Base-by-base conservation (phyloP, 2,888 invertebrate species). In the Lottia scabra region DNA sequence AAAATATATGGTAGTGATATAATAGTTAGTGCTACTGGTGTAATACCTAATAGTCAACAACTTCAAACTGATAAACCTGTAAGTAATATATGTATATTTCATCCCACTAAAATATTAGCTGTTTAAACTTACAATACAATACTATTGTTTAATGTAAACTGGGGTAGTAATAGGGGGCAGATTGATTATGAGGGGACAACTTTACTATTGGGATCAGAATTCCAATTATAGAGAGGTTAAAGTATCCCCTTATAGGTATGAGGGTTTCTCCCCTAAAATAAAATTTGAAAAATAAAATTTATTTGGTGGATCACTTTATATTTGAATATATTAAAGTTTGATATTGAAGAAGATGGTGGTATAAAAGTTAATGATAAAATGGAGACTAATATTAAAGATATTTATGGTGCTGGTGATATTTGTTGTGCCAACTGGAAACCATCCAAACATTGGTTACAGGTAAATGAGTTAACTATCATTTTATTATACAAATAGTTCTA, bases 381-480 rank as follows among this genome's bases (percentile, higher is more conserved):
- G 93, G 92, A 94, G 88, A 97, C 97, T 2, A 94, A 93, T 66
- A 85, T 94, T 3, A 85, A 88, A 30, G 92, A 94, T 88, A 92
- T 99, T 30, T 99, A 93, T 92, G 98, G 98, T 12, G 98, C 98
- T 65, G 99, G 99, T 1, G 99, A 99, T 92, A 94, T 96, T 10
- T 98, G 97, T 84, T 92, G 92, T 78, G 94, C 95, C n/a, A 91
- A 91, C 45, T 98, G 98, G 98, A 80, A 87, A 45, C 87, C 91
- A 8, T 81, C 89, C 23, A 80, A 83, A 26, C 85, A 86, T 70
- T 89, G 89, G 89, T 64, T 84, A 44, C 89, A 89, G 85, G 89
- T 88, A 26, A 5, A 13, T 27, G 8, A 38, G 10, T 8, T 38
- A 8, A 38, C 8, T 8, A 38, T 6, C 10, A 6, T 10, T 8